Conservation (phyloP, 2,113 vertebrate species). For the Mirza zaza region DNA sequence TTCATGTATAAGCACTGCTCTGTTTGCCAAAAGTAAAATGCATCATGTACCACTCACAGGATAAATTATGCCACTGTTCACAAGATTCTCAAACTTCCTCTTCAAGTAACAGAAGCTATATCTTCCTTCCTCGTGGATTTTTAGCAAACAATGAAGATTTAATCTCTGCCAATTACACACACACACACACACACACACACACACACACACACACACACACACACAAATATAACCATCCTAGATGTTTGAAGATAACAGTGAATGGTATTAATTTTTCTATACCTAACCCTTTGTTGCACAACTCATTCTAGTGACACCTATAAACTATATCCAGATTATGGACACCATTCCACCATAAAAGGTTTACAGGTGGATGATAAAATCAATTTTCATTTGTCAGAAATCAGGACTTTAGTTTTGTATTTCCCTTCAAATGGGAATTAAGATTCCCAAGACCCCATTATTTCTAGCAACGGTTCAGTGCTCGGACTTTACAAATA, state of each 20-base stretch:
- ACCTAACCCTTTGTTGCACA: not conserved
- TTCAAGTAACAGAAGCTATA: not conserved
- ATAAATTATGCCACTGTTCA: not conserved
- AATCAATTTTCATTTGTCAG: not conserved
- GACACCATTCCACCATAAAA: not conserved
- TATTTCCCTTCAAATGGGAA: not conserved
- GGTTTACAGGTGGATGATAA: not conserved
- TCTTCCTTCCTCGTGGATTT: slow-evolving; percentile 38
- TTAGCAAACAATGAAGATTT: not conserved
- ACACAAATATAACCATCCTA: not conserved
- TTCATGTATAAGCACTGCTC: not conserved
- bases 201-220: not conserved
- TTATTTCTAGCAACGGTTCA: not conserved
- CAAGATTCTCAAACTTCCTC: not conserved
- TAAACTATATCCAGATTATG: not conserved
- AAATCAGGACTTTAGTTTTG: not conserved
- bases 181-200: not conserved
- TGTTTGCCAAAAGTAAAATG: not conserved
- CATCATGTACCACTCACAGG: not conserved
- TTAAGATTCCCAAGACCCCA: not conserved
- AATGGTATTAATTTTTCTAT: not conserved
- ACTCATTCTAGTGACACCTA: not conserved
- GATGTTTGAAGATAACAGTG: not conserved
- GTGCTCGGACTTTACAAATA: not conserved
- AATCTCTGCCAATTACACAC: not conserved